phyloP scores from a whole-genome alignment of 2,888 invertebrate species.

The Lepidochitona cinerea region DNA sequence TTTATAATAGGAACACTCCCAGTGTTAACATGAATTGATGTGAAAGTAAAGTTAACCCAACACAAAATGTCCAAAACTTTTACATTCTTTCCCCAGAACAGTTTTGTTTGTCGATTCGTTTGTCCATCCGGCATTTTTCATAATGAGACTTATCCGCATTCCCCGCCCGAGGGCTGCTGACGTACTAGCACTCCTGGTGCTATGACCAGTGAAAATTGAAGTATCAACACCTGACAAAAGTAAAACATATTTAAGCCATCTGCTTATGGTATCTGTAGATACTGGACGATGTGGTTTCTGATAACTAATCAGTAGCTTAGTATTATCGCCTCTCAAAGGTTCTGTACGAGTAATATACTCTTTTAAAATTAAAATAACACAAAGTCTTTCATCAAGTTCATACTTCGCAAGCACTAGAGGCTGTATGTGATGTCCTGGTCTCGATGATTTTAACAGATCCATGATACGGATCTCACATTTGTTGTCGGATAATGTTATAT shows the following conservation, averaged over 20 bases:
- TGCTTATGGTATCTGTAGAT: not conserved
- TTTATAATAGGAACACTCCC: too few relatives aligned
- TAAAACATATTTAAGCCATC: constrained; percentile 9
- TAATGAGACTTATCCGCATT: constrained; percentile 12
- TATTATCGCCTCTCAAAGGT: not conserved
- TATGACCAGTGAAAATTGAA: constrained; percentile 7
- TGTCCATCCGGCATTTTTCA: constrained; percentile 24
- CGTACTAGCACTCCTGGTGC: constrained; percentile 17
- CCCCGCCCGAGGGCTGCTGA: constrained; percentile 9
- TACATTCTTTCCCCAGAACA: too few relatives aligned
- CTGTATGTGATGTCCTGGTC: not conserved
- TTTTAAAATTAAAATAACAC: not conserved
- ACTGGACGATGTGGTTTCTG: not conserved
- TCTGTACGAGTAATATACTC: not conserved
- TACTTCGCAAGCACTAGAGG: not conserved
- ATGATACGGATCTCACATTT: not conserved
- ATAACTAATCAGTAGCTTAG: not conserved
- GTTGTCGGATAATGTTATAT: not conserved
- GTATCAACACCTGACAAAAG: not conserved
- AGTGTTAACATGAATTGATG: too few relatives aligned
- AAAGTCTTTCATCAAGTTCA: not conserved
- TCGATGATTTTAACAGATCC: not conserved
- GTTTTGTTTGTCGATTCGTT: constrained; percentile 11
- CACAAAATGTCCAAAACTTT: too few relatives aligned
- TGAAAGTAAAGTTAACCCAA: too few relatives aligned